Base-by-base conservation (phyloP, 2,797 vertebrate genomes). In the Eospalax fontanierii region DNA sequence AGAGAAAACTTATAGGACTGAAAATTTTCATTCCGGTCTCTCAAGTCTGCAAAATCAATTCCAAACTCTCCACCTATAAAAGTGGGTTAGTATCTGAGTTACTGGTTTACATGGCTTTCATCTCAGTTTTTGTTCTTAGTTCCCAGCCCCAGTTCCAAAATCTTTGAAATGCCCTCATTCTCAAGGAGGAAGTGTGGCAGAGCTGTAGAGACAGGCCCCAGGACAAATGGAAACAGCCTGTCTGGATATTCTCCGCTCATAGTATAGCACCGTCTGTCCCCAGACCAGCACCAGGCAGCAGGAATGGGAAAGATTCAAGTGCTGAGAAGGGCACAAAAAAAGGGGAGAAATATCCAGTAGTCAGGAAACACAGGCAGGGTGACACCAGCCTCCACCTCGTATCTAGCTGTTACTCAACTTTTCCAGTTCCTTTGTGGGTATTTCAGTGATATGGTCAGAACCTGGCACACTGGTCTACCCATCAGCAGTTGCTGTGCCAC, bases 251-350 rank as follows among this genome's bases (percentile, higher is more conserved):
- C 98, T 98, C 98, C 98, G 98, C 98, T 91, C 74, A 54, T 96
- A 54, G 97, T 97, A 96, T 97, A 68, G 98, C 98, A 98, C 98
- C 97, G 84, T 68, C 95, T 98, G 95, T 98, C 98, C 98, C 98
- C 98, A 98, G 30, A 83, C 98, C 97, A 57, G 97, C 98, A 99
- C 97, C 2, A 84, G 75, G 57, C 97, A 98, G 98, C 87, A 97
- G 95, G 98, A 96, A 96, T 98, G 98, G 98, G 98, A 98, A 98
- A 99, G 98, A 98, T 98, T 90, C 65, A 97, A 98, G 98, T 98
- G 98, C 98, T 30, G 9, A 3, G 0, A 59, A 2, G 0, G 63
- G 50, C 50, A 59, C 15, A 89, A 24, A 46, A 2, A 71, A 50
- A 18, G 2, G 9, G 22, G 2, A 21, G 7, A 40, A 61, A 10